Base-by-base conservation (phyloP, 2,113 vertebrate species). In the Lanius collurio region DNA sequence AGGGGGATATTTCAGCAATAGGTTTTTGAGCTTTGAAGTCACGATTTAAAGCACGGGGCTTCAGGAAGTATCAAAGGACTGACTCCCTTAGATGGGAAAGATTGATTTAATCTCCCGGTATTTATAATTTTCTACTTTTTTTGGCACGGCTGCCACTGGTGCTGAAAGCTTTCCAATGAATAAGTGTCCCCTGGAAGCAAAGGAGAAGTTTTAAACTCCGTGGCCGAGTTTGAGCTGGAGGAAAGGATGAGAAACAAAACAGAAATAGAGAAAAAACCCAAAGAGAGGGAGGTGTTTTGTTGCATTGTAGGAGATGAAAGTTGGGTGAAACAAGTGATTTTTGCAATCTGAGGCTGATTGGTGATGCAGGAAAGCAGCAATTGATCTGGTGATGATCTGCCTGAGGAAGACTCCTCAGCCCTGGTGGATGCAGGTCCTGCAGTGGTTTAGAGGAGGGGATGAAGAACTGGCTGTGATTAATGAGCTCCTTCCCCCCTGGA, bases 81-180 rank as follows among this genome's bases (percentile, higher is more conserved):
- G 83, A 49, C 62, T 92, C 44, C 15, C 30, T 62, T 22, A 42
- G 46, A 75, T 35, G 31, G 39, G 63, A 63, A 84, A 92, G 91
- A 63, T 47, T 26, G 49, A 62, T 93, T 92, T 97, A 69, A 78
- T 90, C 83, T 78, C 71, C 17, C 4, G 3, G 8, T 80, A 63
- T 95, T 96, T 95, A 88, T 80, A 77, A 73, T 96, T 96, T 96
- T 37, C 78, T 52, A 33, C 44, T 24, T 15, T 95, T 49, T 92
- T 89, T 85, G 81, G 70, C 81, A 24, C 33, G 30, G 28, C 46
- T 82, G 21, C 39, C 50, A 18, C 47, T n/a, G 49, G 46, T 26
- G 56, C 22, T 76, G 78, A 79, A 91, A 85, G 74, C 37, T 85
- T 87, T 60, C 83, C 47, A 21, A 13, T 77, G 57, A 50, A 46